These are phyloP conservation scores for Menura novaehollandiae DNA, from an alignment of 2,113 vertebrate genomes.

Conservation along the genomic window DNA sequence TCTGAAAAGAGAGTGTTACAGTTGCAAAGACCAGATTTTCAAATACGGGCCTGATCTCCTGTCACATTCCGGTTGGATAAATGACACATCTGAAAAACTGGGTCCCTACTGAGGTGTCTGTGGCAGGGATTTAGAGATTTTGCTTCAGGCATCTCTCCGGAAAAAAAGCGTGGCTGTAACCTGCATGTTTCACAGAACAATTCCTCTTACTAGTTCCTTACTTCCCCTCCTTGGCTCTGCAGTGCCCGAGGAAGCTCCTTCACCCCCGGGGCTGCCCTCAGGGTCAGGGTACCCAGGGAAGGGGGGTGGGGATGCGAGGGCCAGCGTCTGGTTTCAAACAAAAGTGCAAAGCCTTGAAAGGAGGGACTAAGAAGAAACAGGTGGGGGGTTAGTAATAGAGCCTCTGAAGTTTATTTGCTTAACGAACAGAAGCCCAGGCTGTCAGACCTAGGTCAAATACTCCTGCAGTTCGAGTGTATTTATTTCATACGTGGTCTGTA, in stretches of 20 bases:
- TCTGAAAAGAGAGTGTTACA: background rate
- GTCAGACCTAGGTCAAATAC: slow-evolving; percentile 51
- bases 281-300: background rate
- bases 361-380: slow-evolving; percentile 36
- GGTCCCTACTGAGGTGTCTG: background rate
- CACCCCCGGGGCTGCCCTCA: background rate
- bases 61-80: background rate
- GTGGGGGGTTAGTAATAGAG: background rate
- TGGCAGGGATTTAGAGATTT: background rate
- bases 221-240: background rate
- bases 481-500: slow-evolving; percentile 35
- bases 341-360: slow-evolving; percentile 32
- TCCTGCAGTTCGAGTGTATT: slow-evolving; percentile 32
- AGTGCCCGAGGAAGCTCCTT: background rate
- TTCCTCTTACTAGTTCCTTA: background rate
- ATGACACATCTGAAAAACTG: background rate
- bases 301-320: background rate
- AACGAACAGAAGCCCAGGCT: slow-evolving; percentile 14
- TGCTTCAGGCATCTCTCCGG: background rate
- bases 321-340: background rate
- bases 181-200: background rate
- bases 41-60: background rate
- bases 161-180: background rate
- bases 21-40: background rate
- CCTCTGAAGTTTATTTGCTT: slow-evolving; percentile 17